These are phyloP conservation scores for Cettia cetti DNA, from an alignment of 2,113 vertebrate species.

Conservation along the genomic window DNA sequence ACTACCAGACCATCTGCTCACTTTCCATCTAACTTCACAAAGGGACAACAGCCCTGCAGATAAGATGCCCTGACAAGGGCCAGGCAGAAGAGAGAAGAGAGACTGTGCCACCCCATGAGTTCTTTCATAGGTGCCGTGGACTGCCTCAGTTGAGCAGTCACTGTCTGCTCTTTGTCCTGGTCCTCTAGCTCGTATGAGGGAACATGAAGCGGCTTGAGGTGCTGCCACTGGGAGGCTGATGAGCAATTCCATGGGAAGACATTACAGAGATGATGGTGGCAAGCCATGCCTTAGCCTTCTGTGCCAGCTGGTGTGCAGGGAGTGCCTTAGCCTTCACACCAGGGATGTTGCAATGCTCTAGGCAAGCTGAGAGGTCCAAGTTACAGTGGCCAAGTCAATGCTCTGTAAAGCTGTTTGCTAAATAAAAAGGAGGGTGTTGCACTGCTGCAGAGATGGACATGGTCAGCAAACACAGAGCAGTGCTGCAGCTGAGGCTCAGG, in stretches of 20 bases:
- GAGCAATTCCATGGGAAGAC: background rate
- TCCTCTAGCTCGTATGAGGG: background rate
- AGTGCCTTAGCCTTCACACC: background rate
- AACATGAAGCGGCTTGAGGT: background rate
- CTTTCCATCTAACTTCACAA: background rate
- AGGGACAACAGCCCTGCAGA: background rate
- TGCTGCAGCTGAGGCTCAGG: background rate
- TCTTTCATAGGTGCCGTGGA: background rate
- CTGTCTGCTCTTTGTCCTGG: background rate
- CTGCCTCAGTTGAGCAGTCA: background rate
- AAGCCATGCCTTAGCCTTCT: background rate
- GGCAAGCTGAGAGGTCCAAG: background rate
- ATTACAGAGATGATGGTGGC: background rate
- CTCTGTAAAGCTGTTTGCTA: background rate
- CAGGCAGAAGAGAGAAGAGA: background rate
- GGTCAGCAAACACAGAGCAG: background rate
- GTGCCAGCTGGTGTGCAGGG: background rate
- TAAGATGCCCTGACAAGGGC: background rate
- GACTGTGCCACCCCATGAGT: background rate
- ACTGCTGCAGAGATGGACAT: background rate
- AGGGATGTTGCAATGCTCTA: background rate
- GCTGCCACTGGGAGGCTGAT: background rate
- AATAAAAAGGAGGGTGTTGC: background rate
- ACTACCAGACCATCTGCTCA: slow-evolving; percentile 7
- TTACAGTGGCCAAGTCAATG: background rate